Base-by-base conservation (phyloP, 2,113 vertebrate species). In the Marmota flaviventris region DNA sequence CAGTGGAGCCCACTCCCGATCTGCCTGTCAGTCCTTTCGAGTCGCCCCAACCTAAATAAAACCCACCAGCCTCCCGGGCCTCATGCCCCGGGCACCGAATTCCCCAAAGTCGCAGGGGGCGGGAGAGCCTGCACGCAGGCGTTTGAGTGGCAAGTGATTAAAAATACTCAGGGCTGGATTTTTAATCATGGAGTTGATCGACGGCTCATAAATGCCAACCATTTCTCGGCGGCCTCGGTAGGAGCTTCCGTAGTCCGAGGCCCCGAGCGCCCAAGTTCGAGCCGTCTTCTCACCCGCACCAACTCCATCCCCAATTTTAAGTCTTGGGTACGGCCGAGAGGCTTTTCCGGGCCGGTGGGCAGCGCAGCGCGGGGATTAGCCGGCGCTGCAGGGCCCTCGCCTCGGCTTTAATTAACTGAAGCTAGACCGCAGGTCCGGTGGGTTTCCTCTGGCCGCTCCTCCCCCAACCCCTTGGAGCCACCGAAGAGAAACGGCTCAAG, bases 61-160 rank as follows among this genome's bases (percentile, higher is more conserved):
- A 91, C 72, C 79, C 56, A 24, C 65, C 48, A 79, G 75, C 56
- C n/a, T 39, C 69, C 63, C 67, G 9, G 95, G 73, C 78, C 85
- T 70, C 85, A 4, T 0, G 84, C 73, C 32, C 77, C 0, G 42
- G 76, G 83, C 82, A 65, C 75, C 69, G 42, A 94, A 92, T 89
- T 96, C 98, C 97, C 94, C 69, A 84, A 86, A 86, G 94, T 37
- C 61, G 45, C 13, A 37, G 85, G 92, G 93, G 95, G 92, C 58
- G 63, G 93, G 67, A 18, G 56, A 76, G 86, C 27, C 25, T 18
- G 81, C 88, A 65, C 63, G 53, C 27, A 45, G 94, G 82, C 94
- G 27, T 85, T 56, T 89, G 96, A 97, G 79, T 93, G 97, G 89
- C 96, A 94, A 96, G 96, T 93, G 93, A 97, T 97, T 95, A 96